Conservation (phyloP, 2,888 invertebrate genomes). For the Orthosia gothica region DNA sequence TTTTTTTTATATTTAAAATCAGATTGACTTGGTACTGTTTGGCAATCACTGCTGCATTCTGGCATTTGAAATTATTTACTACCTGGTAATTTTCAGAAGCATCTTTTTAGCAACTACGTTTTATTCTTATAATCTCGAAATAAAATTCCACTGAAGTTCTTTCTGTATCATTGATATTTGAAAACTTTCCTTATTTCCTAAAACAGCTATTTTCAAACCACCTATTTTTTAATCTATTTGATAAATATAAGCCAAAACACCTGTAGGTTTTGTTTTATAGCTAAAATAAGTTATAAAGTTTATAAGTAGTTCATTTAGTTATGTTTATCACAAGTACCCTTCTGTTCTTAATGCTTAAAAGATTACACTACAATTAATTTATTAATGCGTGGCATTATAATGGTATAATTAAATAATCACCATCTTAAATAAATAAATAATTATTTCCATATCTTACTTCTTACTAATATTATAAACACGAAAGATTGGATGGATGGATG, state of each 20-base stretch:
- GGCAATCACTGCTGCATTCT: not conserved
- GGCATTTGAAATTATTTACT: not conserved
- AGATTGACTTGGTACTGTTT: not conserved
- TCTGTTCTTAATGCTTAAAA: not conserved
- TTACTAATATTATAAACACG: too few species aligned
- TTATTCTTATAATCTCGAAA: not conserved
- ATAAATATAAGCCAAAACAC: not conserved
- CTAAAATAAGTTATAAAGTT: conserved; percentile 1
- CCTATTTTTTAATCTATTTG: too few species aligned
- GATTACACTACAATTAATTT: not conserved
- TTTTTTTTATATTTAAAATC: not conserved
- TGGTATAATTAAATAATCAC: not conserved
- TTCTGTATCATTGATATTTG: not conserved
- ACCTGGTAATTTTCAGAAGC: not conserved
- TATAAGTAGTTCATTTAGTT: not conserved
- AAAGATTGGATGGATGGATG: too few species aligned
- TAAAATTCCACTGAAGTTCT: not conserved
- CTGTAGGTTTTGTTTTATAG: not conserved
- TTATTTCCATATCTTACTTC: too few species aligned
- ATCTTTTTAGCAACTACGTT: too few species aligned
- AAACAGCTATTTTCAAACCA: not conserved
- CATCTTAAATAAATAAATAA: not conserved
- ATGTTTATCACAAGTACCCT: not conserved
- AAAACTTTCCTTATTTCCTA: not conserved
- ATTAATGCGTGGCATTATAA: conserved; percentile 18